These are phyloP conservation scores for Florisuga fusca DNA, from an alignment of 2,797 vertebrate genomes.

Conservation along the genomic window DNA sequence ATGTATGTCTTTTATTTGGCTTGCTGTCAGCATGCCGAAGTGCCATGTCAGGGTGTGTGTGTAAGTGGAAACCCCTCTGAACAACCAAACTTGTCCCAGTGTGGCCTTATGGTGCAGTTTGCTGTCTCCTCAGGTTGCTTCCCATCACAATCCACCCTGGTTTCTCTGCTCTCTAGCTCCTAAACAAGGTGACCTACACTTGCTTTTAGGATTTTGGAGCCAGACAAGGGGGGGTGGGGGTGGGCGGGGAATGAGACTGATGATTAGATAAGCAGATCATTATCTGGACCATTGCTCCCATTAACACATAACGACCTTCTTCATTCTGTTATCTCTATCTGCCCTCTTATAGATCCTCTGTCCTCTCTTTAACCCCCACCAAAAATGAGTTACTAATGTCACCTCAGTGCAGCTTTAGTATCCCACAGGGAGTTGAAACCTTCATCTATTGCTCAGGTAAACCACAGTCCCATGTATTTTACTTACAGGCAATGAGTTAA, in stretches of 20 bases:
- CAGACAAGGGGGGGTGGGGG: not conserved
- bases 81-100: not conserved
- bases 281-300: slow-evolving; percentile 44
- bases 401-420: not conserved
- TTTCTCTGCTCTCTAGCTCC: not conserved
- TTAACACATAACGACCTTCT: not conserved
- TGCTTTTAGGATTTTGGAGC: slow-evolving; percentile 9
- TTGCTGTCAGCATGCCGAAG: not conserved
- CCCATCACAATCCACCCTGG: not conserved
- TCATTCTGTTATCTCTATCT: not conserved
- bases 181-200: slow-evolving; percentile 32
- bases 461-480: not conserved
- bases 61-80: not conserved
- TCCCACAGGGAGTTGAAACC: not conserved
- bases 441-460: not conserved
- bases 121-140: not conserved
- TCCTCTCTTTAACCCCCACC: not conserved
- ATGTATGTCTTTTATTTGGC: not conserved
- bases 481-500: not conserved
- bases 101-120: not conserved
- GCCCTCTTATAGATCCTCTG: not conserved
- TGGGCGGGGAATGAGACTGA: not conserved
- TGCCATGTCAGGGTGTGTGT: rapidly evolving
- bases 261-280: not conserved
- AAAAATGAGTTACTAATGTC: not conserved